Percentiles rank a stretch among this genome's conserved stretches.
Conservation (phyloP, 2,888 invertebrate species). For the Oxyteleia sp. region DNA sequence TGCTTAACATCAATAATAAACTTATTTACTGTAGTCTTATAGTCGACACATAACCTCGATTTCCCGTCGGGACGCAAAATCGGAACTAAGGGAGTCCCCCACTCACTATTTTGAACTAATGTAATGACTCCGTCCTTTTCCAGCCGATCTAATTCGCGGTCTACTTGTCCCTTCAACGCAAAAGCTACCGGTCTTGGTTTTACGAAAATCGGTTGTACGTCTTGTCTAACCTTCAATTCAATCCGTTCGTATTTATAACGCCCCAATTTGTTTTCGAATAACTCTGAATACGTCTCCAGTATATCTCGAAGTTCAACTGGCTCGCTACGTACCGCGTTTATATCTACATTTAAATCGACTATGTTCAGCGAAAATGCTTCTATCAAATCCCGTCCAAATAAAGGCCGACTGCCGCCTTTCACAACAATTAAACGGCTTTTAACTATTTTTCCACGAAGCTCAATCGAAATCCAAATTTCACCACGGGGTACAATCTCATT, state of each 20-base stretch:
- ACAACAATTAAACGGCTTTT: constrained; percentile 53
- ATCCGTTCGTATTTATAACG: constrained; percentile 62
- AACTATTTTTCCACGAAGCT: constrained; percentile 28
- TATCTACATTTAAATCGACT: background rate
- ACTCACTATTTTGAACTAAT: constrained; percentile 30
- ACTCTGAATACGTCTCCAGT: constrained; percentile 3
- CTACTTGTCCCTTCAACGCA: constrained; percentile 19
- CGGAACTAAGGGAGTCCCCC: constrained; percentile 74
- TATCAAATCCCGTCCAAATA: constrained; percentile 71
- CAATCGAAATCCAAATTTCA: constrained; percentile 59
- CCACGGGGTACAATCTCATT: constrained; percentile 53
- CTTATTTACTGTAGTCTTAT: constrained; percentile 79
- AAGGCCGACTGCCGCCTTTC: constrained; percentile 44
- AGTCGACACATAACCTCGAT: constrained; percentile 75
- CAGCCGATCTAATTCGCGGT: constrained; percentile 46
- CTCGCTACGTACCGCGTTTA: background rate
- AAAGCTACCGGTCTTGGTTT: constrained; percentile 42
- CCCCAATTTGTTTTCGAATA: constrained; percentile 62
- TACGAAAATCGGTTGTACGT: constrained; percentile 53
- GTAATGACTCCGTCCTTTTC: constrained; percentile 53
- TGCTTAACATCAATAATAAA: constrained; percentile 76
- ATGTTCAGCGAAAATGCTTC: constrained; percentile 56
- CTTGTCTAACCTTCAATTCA: constrained; percentile 44
- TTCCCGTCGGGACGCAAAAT: constrained; percentile 10
- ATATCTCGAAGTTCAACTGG: constrained; percentile 2